Base-by-base conservation (phyloP, 2,888 invertebrate genomes). In the Teleogryllus oceanicus region DNA sequence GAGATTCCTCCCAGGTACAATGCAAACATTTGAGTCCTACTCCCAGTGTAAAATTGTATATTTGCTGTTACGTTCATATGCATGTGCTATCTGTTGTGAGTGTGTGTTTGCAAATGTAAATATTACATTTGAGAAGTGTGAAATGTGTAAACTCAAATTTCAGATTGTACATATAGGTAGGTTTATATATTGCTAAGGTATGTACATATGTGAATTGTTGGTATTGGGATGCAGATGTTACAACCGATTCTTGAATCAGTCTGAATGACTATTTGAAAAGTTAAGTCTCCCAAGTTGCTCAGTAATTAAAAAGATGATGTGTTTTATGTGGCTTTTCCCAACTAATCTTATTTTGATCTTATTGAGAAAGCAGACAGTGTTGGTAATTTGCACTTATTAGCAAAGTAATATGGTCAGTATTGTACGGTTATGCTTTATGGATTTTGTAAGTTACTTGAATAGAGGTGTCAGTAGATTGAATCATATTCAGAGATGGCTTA, bases 301-400 rank as follows among this genome's bases (percentile, higher is more conserved):
- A 62, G 62, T 18, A 18, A n/a, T 62, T 4, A 18, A 62, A 18
- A 62, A 62, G 10, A 62, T 37, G 18, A 62, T 62, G 13, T 62
- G 62, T 62, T 62, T 62, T 62, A 62, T 62, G 62, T 62, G 62
- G 62, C 62, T 62, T 62, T 62, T 62, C n/a, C 16, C n/a, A 18
- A 62, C 62, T 62, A 62, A 62, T 62, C n/a, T 62, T 62, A 62
- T n/a, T n/a, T 62, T 62, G 62, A 62, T 62, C 62, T 62, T 62
- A 62, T n/a, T 37, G 37, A n/a, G n/a, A n/a, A 62, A 62, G 62
- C 62, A 62, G 62, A n/a, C 37, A 62, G 62, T 62, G 62, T 18
- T 62, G 62, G 62, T 62, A n/a, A 18, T 62, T 62, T 62, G 62
- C 62, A 62, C 62, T 62, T 62, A 62, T 62, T 62, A 62, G 62